Conservation (phyloP, 2,888 invertebrate species). For the Leptopilina syphax region DNA sequence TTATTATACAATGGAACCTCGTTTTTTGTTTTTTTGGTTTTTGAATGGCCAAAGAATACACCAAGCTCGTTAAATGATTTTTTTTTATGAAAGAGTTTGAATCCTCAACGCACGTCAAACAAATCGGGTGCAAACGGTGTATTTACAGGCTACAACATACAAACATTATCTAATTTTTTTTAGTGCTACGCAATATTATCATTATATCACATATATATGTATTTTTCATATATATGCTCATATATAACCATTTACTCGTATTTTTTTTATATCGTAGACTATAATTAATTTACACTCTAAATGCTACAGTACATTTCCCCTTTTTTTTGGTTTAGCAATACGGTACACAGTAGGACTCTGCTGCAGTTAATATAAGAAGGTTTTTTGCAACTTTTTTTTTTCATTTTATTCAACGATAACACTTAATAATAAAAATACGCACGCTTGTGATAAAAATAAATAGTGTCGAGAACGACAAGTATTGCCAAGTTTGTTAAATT, state of each 20-base stretch:
- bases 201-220: slow-evolving; percentile 44
- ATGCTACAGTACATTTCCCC: slow-evolving; percentile 52
- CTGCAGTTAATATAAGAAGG: slow-evolving; percentile 41
- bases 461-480: slow-evolving; percentile 35
- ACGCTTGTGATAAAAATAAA: slow-evolving; percentile 25
- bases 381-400: slow-evolving; percentile 36
- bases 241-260: slow-evolving; percentile 60
- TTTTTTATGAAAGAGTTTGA: background rate
- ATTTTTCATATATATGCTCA: slow-evolving; percentile 45
- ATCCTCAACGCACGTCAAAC: slow-evolving; percentile 35
- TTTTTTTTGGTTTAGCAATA: slow-evolving; percentile 46
- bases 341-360: slow-evolving; percentile 42
- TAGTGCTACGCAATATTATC: slow-evolving; percentile 66
- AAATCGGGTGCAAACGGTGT: slow-evolving; percentile 49
- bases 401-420: slow-evolving; percentile 28
- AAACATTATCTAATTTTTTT: slow-evolving; percentile 67
- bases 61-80: slow-evolving; percentile 5
- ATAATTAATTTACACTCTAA: slow-evolving; percentile 51
- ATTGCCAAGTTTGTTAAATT: slow-evolving; percentile 17
- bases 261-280: slow-evolving; percentile 46
- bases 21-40: background rate
- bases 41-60: slow-evolving; percentile 6
- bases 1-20: slow-evolving; percentile 1
- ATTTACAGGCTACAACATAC: slow-evolving; percentile 69
- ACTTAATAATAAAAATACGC: slow-evolving; percentile 34